phyloP scores from a whole-genome alignment of 2,888 invertebrate genomes.

The Aphodius granarius region DNA sequence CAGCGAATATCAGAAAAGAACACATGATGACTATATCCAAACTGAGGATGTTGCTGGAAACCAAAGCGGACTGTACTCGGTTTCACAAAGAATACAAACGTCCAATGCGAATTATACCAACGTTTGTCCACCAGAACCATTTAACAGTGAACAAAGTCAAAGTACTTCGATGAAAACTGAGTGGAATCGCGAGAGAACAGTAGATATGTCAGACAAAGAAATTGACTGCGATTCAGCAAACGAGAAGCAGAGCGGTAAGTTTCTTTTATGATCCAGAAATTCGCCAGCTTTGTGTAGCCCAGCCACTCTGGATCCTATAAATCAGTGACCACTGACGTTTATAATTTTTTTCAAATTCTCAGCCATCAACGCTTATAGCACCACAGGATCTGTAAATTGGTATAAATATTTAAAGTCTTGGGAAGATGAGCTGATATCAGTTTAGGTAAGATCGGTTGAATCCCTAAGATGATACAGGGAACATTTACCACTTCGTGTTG shows the following conservation, averaged over 20 bases:
- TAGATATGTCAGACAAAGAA: constrained; percentile 42
- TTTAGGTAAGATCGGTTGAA: too few relatives aligned
- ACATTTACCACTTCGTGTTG: too few relatives aligned
- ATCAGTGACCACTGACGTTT: too few relatives aligned
- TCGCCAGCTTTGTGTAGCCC: not conserved
- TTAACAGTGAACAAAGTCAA: constrained; percentile 33
- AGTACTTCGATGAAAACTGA: constrained; percentile 35
- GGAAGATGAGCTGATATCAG: too few relatives aligned
- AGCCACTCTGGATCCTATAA: too few relatives aligned
- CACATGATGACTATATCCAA: constrained; percentile 45
- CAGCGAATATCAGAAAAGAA: constrained; percentile 28
- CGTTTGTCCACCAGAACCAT: constrained; percentile 41
- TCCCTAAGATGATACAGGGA: too few relatives aligned
- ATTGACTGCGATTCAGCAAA: constrained; percentile 39
- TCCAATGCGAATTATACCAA: constrained; percentile 47
- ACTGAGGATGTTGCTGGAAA: constrained; percentile 43
- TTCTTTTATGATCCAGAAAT: not conserved
- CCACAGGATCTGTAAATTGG: too few relatives aligned
- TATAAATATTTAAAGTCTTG: too few relatives aligned
- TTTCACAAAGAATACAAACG: constrained; percentile 62
- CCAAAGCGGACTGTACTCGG: constrained; percentile 57
- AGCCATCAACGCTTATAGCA: too few relatives aligned
- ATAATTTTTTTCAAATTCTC: too few relatives aligned
- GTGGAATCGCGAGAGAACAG: constrained; percentile 43
- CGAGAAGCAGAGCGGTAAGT: constrained; percentile 45